These are phyloP conservation scores for Aphaenogaster rudis DNA, from an alignment of 1,140 invertebrate species.

Conservation along the genomic window DNA sequence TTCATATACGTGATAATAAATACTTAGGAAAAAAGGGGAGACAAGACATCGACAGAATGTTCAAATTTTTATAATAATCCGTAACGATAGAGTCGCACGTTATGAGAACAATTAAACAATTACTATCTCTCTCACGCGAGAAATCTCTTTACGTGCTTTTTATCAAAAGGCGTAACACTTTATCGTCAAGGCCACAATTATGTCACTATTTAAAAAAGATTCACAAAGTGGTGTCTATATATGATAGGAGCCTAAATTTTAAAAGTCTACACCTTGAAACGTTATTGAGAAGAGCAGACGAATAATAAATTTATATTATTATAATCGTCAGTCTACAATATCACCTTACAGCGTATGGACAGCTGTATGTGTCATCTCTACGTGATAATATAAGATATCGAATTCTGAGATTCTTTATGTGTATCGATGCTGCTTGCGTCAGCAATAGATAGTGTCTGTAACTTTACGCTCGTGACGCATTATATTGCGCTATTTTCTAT, in stretches of 20 bases:
- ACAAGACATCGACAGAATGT: constrained; percentile 59
- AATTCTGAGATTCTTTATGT: constrained; percentile 34
- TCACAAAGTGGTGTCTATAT: constrained; percentile 34
- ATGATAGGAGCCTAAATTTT: constrained; percentile 36
- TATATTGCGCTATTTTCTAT: not conserved
- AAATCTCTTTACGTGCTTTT: constrained; percentile 45
- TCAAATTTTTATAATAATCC: constrained; percentile 57
- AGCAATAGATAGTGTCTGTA: constrained; percentile 61
- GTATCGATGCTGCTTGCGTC: constrained; percentile 64
- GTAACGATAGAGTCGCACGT: not conserved
- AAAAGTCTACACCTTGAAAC: constrained; percentile 37
- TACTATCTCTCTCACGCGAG: constrained; percentile 35
- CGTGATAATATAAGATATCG: constrained; percentile 56
- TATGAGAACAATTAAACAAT: constrained; percentile 46
- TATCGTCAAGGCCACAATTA: constrained; percentile 66
- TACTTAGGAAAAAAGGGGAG: constrained; percentile 67
- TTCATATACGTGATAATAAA: constrained; percentile 72
- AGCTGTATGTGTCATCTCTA: constrained; percentile 44
- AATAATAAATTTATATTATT: constrained; percentile 54
- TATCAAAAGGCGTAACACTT: constrained; percentile 62
- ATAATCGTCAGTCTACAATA: constrained; percentile 66
- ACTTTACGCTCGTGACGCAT: constrained; percentile 36
- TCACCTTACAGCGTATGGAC: constrained; percentile 55
- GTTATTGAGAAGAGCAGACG: constrained; percentile 56
- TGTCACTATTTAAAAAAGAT: constrained; percentile 59